phyloP scores from a whole-genome alignment of 2,113 vertebrate species.

The Aythya baeri region DNA sequence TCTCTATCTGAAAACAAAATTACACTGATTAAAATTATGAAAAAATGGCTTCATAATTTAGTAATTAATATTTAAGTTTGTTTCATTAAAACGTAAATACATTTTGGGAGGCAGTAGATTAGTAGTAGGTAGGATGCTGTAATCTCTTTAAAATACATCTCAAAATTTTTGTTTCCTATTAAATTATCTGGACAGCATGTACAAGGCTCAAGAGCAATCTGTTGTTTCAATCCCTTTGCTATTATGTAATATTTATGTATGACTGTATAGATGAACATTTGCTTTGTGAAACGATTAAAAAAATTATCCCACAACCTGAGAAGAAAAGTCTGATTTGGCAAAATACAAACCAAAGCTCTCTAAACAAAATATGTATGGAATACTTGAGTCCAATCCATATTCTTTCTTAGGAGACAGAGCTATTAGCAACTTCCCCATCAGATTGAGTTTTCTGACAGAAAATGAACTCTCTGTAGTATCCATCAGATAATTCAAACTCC shows the following conservation, averaged over 20 bases:
- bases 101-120: not conserved
- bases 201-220: not conserved
- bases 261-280: not conserved
- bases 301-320: not conserved
- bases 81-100: not conserved
- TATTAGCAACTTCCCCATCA: not conserved
- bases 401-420: not conserved
- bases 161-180: not conserved
- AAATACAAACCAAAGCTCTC: not conserved
- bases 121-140: not conserved
- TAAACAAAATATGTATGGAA: not conserved
- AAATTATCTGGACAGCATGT: not conserved
- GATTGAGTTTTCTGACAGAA: not conserved
- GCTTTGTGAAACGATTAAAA: not conserved
- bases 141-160: not conserved
- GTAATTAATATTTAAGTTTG: not conserved
- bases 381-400: not conserved
- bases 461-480: not conserved
- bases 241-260: not conserved
- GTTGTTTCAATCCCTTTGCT: not conserved
- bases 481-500: not conserved
- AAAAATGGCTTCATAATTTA: not conserved
- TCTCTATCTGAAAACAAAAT: not conserved
- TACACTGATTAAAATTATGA: conserved; percentile 1
- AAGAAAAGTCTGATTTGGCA: not conserved